Percentiles rank a stretch among this genome's conserved stretches.
These are phyloP conservation scores for Formica exsecta DNA, from an alignment of 1,140 invertebrate genomes.

Conservation along the genomic window DNA sequence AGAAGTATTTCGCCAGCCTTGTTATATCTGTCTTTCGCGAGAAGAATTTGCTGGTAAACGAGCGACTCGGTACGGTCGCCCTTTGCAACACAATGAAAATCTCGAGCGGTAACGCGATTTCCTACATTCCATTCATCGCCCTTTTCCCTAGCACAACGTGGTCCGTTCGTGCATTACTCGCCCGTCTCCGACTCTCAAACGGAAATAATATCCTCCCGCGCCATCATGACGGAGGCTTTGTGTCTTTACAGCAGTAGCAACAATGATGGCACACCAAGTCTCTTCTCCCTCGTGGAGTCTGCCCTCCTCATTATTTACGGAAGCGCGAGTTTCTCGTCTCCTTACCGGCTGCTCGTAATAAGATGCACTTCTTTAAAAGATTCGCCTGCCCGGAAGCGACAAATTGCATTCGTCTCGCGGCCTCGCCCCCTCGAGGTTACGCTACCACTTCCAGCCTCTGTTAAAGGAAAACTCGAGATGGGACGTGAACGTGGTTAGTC, in stretches of 20 bases:
- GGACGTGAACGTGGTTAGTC: slow-evolving; percentile 63
- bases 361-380: slow-evolving; percentile 77
- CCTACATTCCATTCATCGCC: slow-evolving; percentile 56
- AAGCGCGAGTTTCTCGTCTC: slow-evolving; percentile 72
- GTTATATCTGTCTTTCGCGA: slow-evolving; percentile 31
- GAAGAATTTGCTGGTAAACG: slow-evolving; percentile 48
- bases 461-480: slow-evolving; percentile 34
- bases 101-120: slow-evolving; percentile 68
- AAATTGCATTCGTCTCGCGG: slow-evolving; percentile 68
- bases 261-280: slow-evolving; percentile 27
- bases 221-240: slow-evolving; percentile 64
- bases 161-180: slow-evolving; percentile 40
- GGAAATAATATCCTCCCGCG: slow-evolving; percentile 71
- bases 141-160: slow-evolving; percentile 47
- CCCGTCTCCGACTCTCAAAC: slow-evolving; percentile 46
- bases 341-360: slow-evolving; percentile 68
- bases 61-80: slow-evolving; percentile 59
- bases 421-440: slow-evolving; percentile 5
- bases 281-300: slow-evolving; percentile 23
- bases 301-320: slow-evolving; percentile 74
- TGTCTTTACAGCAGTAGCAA: slow-evolving; percentile 49
- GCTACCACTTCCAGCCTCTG: neutral
- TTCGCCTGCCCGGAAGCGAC: slow-evolving; percentile 68
- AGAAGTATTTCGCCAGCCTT: slow-evolving; percentile 23
- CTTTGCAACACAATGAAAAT: slow-evolving; percentile 62